Evolutionary conservation across 2,113 vertebrate genomes (phyloP).

Genomic region (Asarcornis scutulata): DNA sequence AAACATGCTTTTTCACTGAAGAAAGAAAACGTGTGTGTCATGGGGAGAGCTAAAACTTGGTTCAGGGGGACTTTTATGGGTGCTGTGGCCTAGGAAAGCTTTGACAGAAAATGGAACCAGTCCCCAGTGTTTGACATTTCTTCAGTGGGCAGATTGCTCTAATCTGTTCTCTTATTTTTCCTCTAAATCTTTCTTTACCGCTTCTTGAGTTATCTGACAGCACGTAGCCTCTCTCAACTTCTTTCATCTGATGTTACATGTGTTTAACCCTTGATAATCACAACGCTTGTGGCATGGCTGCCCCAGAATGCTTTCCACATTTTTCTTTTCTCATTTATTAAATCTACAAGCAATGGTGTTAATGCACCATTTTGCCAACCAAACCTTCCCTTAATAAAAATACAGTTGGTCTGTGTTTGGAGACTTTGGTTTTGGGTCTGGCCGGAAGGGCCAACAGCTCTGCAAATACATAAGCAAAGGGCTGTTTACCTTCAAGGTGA

Average conservation of each 20-base stretch:
- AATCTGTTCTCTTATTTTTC: not conserved
- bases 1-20: not conserved
- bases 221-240: not conserved
- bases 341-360: not conserved
- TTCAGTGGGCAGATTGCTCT: not conserved
- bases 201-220: not conserved
- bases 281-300: not conserved
- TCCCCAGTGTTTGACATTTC: not conserved
- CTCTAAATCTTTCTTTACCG: not conserved
- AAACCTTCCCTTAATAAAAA: not conserved
- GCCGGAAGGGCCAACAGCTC: not conserved
- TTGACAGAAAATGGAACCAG: not conserved
- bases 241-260: not conserved
- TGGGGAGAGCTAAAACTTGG: not conserved
- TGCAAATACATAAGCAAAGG: not conserved
- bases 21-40: accelerated
- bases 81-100: not conserved
- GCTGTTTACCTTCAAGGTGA: not conserved
- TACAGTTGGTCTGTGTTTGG: not conserved
- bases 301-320: not conserved
- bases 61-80: not conserved
- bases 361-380: not conserved
- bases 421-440: not conserved
- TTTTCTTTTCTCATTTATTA: not conserved
- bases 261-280: not conserved